These are phyloP conservation scores for Mastacembelus armatus DNA, from an alignment of 2,797 vertebrate species.

Conservation along the genomic window DNA sequence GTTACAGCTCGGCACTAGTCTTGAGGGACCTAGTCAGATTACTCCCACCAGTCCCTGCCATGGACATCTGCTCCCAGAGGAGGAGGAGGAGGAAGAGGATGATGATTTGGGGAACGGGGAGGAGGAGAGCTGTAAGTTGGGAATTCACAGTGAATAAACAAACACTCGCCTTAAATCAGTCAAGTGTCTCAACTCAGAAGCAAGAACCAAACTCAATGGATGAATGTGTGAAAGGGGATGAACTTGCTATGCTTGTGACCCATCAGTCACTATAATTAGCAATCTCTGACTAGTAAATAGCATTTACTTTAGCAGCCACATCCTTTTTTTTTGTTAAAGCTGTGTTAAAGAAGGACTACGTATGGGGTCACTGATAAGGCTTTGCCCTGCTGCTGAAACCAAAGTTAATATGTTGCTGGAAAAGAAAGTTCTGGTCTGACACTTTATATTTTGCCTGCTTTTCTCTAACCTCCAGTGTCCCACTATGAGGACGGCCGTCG, in stretches of 20 bases:
- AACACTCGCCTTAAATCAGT: constrained; percentile 11
- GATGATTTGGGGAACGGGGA: constrained; percentile 83
- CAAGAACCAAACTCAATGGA: not conserved
- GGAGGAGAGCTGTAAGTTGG: constrained; percentile 76
- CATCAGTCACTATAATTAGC: not conserved
- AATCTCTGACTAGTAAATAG: not conserved
- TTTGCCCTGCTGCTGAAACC: no score
- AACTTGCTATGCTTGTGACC: not conserved
- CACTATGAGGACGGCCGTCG: constrained; percentile 84
- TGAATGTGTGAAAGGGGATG: not conserved
- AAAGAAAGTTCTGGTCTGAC: no score
- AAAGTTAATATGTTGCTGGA: no score
- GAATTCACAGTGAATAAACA: constrained; percentile 16
- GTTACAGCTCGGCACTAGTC: constrained; percentile 93
- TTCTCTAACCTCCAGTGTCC: constrained; percentile 76
- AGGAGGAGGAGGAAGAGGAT: constrained; percentile 84
- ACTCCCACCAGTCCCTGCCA: constrained; percentile 87
- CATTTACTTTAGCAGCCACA: not conserved
- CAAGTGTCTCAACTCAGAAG: not conserved
- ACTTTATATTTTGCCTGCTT: not conserved
- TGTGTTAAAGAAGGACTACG: no score
- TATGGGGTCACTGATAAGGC: no score
- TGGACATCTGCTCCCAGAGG: constrained; percentile 81
- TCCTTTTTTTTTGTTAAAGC: no score
- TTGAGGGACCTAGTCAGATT: constrained; percentile 89